Evolutionary conservation across 2,888 invertebrate genomes (phyloP).

Genomic region (Leistus spinibarbis): DNA sequence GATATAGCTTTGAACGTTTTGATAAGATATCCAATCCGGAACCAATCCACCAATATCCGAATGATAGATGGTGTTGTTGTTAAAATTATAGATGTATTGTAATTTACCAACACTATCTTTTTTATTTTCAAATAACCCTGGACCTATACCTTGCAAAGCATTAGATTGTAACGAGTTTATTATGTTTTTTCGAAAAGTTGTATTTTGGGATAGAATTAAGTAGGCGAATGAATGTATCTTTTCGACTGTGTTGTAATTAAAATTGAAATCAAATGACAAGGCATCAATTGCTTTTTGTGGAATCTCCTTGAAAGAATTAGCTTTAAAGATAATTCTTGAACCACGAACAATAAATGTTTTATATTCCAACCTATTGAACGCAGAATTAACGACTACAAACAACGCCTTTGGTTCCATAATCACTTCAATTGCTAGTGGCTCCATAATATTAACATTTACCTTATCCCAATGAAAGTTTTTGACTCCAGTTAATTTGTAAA

Average conservation of each 20-base stretch:
- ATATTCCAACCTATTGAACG: constrained; percentile 12
- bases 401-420: constrained; percentile 9
- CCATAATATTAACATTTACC: constrained; percentile 11
- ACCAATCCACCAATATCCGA: constrained; percentile 25
- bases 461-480: constrained; percentile 12
- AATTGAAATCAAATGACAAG: constrained; percentile 16
- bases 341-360: constrained; percentile 2
- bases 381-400: constrained; percentile 4
- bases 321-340: background rate
- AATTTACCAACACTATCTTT: constrained; percentile 12
- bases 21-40: constrained; percentile 13
- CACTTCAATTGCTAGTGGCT: constrained; percentile 3
- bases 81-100: constrained; percentile 17
- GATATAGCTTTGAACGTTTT: constrained; percentile 1
- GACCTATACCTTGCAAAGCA: constrained; percentile 26
- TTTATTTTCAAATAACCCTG: constrained; percentile 22
- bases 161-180: constrained; percentile 18
- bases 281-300: background rate
- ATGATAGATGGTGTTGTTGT: constrained; percentile 11
- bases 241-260: constrained; percentile 4
- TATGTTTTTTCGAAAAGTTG: constrained; percentile 3
- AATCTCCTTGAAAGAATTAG: background rate
- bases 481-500: constrained; percentile 18
- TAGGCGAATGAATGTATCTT: constrained; percentile 12
- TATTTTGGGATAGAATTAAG: constrained; percentile 6